Evolutionary conservation across 2,888 invertebrate genomes (phyloP), one percentile per base, ranked within the genome.

Genomic region (Dromius quadrimaculatus): DNA sequence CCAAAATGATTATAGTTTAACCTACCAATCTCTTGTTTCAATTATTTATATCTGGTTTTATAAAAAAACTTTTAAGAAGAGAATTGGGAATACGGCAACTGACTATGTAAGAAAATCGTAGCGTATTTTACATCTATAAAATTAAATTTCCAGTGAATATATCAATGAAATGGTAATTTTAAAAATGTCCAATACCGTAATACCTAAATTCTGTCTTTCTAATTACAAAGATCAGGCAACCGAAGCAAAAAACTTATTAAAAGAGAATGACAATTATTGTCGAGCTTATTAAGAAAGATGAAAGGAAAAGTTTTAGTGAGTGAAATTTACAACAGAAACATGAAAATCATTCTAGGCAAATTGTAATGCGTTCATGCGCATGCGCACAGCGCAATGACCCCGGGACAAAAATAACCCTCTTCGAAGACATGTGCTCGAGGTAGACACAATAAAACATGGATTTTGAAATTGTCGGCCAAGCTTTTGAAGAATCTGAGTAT

Each of bases 401-500:
- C 50, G 23, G 13, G 50, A 54, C 50, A 28, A 15, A 54, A 54
- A 54, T 54, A 54, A 54, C 50, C 50, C 50, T 28, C 20, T 41
- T 13, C 22, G 22, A 15, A 28, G 28, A 28, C 50, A 54, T 54
- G 50, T 54, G 50, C 50, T 23, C 28, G 4, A 11, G 8, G 23
- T 54, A 54, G 50, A 54, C 50, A 54, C 50, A 54, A 54, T 54
- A 54, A 54, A 28, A 54, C 50, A 15, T 13, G 28, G 15, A 15
- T 54, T 43, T 28, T 54, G 28, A 54, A 47, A 22, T 47, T 11
- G 47, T 47, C 1, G 22, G 11, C 23, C 15, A 54, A 15, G 50
- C 28, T 54, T 54, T 54, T 28, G 15, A 2, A 22, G 15, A 11
- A 19, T 17, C 15, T 43, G n/a, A n/a, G n/a, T n/a, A n/a, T n/a